Conservation (phyloP, 2,888 invertebrate species). For the Drepana falcataria region DNA sequence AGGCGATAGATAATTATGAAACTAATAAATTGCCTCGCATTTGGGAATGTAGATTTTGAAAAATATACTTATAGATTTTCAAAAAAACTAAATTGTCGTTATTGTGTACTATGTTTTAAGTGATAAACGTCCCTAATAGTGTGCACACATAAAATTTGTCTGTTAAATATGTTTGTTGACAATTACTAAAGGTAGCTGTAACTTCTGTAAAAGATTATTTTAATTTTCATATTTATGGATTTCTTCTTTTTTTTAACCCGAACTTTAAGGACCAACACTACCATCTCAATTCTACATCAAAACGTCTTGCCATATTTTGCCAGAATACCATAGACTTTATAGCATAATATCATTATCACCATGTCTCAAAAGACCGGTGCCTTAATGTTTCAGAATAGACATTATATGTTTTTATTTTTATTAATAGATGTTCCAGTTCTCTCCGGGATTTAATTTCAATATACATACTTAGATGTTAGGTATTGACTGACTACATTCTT, state of each 20-base stretch:
- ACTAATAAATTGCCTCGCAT: slow-evolving; percentile 77
- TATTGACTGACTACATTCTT: slow-evolving; percentile 2
- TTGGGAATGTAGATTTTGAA: slow-evolving; percentile 77
- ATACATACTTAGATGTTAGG: slow-evolving; percentile 3
- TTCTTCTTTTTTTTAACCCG: slow-evolving; percentile 11
- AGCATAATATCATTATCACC: slow-evolving; percentile 16
- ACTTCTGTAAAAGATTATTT: not conserved
- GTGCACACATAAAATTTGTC: slow-evolving; percentile 38
- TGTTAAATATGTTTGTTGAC: not conserved
- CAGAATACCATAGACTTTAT: too few species aligned
- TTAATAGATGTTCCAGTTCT: slow-evolving; percentile 5
- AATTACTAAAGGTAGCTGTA: not conserved
- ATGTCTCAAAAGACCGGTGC: slow-evolving; percentile 30
- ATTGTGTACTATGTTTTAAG: slow-evolving; percentile 62
- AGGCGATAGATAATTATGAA: slow-evolving; percentile 41
- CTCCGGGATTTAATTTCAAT: not conserved
- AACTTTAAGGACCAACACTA: not conserved
- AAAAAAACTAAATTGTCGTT: slow-evolving; percentile 63
- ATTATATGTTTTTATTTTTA: slow-evolving; percentile 17
- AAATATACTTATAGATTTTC: slow-evolving; percentile 67
- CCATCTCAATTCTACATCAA: too few species aligned
- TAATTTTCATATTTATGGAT: too few species aligned
- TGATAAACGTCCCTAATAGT: slow-evolving; percentile 47
- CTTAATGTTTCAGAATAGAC: slow-evolving; percentile 25
- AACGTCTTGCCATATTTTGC: too few species aligned